phyloP scores from a whole-genome alignment of 2,113 vertebrate species.

The Hemiprocne comata region DNA sequence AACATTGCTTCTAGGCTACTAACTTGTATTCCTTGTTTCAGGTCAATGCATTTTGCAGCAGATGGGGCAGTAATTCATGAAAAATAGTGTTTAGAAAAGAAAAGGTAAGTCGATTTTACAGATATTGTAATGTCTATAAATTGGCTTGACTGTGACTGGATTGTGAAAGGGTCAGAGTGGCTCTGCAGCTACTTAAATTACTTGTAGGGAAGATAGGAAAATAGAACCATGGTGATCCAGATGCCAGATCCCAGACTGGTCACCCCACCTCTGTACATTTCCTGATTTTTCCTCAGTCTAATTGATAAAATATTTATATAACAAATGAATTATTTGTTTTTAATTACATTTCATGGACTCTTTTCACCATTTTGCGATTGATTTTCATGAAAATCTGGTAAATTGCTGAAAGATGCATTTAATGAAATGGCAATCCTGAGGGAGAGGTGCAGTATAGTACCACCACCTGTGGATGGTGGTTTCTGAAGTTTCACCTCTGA shows the following conservation, averaged over 20 bases:
- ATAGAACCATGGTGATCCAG: background rate
- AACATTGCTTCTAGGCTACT: slow-evolving; percentile 40
- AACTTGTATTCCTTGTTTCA: slow-evolving; percentile 27
- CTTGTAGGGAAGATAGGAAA: background rate
- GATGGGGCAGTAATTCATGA: slow-evolving; percentile 61
- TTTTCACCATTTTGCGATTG: background rate
- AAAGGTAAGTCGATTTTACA: slow-evolving; percentile 34
- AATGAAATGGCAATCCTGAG: rapidly evolving
- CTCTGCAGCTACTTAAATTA: background rate
- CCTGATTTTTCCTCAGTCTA: background rate
- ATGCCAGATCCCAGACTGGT: background rate
- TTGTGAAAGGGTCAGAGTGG: background rate
- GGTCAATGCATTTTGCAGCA: slow-evolving; percentile 64
- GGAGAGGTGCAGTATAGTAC: background rate
- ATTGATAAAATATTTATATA: background rate
- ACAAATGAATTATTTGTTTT: background rate
- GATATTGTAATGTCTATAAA: background rate
- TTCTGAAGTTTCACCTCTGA: background rate
- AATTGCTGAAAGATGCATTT: background rate
- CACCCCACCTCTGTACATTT: background rate
- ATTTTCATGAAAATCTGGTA: background rate
- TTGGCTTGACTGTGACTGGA: background rate
- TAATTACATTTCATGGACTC: background rate
- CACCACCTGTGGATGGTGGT: rapidly evolving
- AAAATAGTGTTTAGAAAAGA: slow-evolving; percentile 48